Evolutionary conservation across 2,113 vertebrate species (phyloP).

Genomic region (Miniopterus natalensis): DNA sequence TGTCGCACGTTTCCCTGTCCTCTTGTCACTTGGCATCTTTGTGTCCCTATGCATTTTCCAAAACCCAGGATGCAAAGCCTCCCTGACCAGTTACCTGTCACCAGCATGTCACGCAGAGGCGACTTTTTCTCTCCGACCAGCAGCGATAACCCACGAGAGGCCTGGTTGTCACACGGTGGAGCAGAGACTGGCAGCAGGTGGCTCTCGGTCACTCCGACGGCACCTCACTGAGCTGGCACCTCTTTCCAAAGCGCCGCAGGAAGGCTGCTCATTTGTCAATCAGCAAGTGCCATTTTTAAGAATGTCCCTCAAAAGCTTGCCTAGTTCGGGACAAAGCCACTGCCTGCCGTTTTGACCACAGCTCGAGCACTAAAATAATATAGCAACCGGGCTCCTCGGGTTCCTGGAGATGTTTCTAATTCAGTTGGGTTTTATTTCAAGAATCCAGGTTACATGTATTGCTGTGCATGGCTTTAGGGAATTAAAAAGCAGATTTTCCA

Average conservation of each 20-base stretch:
- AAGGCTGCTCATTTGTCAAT: conserved; percentile 39
- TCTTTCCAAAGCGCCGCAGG: conserved; percentile 45
- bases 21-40: conserved; percentile 40
- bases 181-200: not conserved
- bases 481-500: not conserved
- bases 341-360: not conserved
- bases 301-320: conserved; percentile 44
- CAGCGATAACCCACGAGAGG: not conserved
- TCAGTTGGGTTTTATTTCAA: not conserved
- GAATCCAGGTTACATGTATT: not conserved
- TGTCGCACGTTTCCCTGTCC: not conserved
- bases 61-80: not conserved
- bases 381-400: not conserved
- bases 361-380: conserved; percentile 2
- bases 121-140: not conserved
- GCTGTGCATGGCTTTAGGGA: not conserved
- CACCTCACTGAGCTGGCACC: not conserved
- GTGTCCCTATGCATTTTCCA: not conserved
- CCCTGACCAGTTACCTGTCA: not conserved
- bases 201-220: conserved; percentile 52
- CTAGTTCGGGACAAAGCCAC: conserved; percentile 46
- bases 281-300: not conserved
- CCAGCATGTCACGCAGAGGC: not conserved
- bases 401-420: not conserved
- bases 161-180: not conserved